phyloP scores from a whole-genome alignment of 1,140 invertebrate species.

The Eupeodes corollae region DNA sequence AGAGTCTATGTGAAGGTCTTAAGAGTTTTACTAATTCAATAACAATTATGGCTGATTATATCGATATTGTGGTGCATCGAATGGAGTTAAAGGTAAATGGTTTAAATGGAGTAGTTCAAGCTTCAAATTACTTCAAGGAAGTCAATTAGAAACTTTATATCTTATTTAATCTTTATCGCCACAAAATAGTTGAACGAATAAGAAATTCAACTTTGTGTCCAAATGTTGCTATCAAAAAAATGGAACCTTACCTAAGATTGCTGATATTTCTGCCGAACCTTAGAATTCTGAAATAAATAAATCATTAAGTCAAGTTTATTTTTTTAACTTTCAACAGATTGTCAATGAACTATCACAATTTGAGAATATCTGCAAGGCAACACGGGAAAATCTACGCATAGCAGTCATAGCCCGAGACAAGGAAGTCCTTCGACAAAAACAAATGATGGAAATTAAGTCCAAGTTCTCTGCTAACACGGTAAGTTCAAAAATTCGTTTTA shows the following conservation, averaged over 20 bases:
- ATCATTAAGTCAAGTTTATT: too few species aligned
- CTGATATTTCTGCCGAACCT: too few species aligned
- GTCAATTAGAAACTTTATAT: too few species aligned
- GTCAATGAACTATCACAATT: constrained; percentile 52
- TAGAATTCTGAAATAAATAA: too few species aligned
- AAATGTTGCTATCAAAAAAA: too few species aligned
- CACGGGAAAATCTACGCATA: constrained; percentile 58
- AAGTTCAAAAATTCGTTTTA: background rate
- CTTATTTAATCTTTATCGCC: too few species aligned
- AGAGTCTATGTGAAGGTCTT: constrained; percentile 49
- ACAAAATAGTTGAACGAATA: too few species aligned
- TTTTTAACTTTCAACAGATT: constrained; percentile 17
- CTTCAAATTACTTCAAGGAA: background rate
- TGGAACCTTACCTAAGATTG: too few species aligned
- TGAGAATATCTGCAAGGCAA: constrained; percentile 57
- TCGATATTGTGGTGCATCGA: constrained; percentile 55
- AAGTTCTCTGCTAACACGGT: constrained; percentile 34
- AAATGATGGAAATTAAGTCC: constrained; percentile 28
- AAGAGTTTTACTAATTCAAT: constrained; percentile 52
- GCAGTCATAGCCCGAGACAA: constrained; percentile 55
- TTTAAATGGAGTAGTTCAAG: background rate
- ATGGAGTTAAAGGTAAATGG: constrained; percentile 52
- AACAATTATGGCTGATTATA: constrained; percentile 56
- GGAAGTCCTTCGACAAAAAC: constrained; percentile 50
- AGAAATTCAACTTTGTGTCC: too few species aligned